Evolutionary conservation across 2,797 vertebrate genomes (phyloP), one percentile per base, ranked within the genome.

Genomic region (Mus minutoides): DNA sequence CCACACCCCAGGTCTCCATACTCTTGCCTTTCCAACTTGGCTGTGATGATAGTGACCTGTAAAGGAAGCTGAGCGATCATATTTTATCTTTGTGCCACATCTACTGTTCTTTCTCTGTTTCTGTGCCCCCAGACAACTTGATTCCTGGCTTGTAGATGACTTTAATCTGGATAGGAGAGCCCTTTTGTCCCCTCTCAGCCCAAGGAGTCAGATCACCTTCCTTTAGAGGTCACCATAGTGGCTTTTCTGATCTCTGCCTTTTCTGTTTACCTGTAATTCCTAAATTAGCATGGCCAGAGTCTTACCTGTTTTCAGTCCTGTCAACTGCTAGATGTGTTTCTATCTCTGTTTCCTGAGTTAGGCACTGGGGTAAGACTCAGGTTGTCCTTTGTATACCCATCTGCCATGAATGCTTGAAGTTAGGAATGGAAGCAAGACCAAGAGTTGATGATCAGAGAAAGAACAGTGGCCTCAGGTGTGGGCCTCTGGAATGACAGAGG

Each of bases 41-140:
- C 19, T 46, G 4, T 89, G 75, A 14, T 46, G 71, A 77, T 49
- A 54, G 17, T 64, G 56, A 54, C 9, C 13, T n/a, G 8, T 11
- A 24, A 22, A 94, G 21, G 43, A 49, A 29, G 26, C 31, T 21
- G 75, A 21, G 8, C 3, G 43, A 16, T 0, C 62, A 19, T 3
- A 2, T 52, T 71, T 54, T 71, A 54, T n/a, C 3, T 0, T 0
- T 21, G 2, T 8, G 14, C 1, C 29, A 7, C 17, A 52, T 54
- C n/a, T 26, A 2, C 3, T 6, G 52, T 40, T 67, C 52, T 62
- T 11, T 76, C 1, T 2, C 46, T 82, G 37, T 56, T 95, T 85
- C 86, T 21, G 0, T 52, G 75, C n/a, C 37, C 26, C 14, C 17
- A 43, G 79, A 16, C 64, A 43, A 13, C 91, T 92, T 26, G 26